Evolutionary conservation across 2,888 invertebrate genomes (phyloP), one percentile per base, ranked within the genome.

Genomic region (Eucera pruinosa): DNA sequence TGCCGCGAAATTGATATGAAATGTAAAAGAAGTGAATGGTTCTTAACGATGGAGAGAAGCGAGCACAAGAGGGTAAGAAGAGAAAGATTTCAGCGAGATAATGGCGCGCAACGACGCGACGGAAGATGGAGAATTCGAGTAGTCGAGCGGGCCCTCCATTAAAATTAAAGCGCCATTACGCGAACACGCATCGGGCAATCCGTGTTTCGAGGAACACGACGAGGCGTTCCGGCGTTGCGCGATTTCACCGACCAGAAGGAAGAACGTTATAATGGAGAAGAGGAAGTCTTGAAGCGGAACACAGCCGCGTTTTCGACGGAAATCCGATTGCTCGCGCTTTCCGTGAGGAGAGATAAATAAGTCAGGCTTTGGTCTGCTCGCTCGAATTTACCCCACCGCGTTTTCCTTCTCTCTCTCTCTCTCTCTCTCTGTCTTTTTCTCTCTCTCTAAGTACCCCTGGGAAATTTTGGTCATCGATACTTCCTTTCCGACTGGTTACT

Each of bases 81-180:
- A 25, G 9, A 54, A 57, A 33, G 30, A 55, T 52, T 62, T 45
- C 11, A 55, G n/a, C 39, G n/a, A 39, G 48, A 58, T 78, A 78
- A 78, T 70, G 41, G 47, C 57, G 18, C 55, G 25, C 70, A 76
- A 70, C 69, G 67, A 73, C 6, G 67, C 69, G 67, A 73, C 6
- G 67, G 52, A 72, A 39, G 55, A 77, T 64, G 36, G 62, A 48
- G 18, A 67, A 57, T 75, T 54, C 62, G 57, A 39, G 57, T 45
- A n/a, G n/a, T n/a, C n/a, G n/a, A n/a, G n/a, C n/a, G n/a, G 33
- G 36, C 15, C 75, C 77, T 71, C 58, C 62, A 60, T 76, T 70
- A 77, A 67, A 71, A 66, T 78, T 78, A 70, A 66, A 76, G 6
- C 61, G 25, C 65, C 66, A 76, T 78, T 76, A 76, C 52, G 58